phyloP scores from a whole-genome alignment of 2,888 invertebrate species.

The Sussaba pulchella region DNA sequence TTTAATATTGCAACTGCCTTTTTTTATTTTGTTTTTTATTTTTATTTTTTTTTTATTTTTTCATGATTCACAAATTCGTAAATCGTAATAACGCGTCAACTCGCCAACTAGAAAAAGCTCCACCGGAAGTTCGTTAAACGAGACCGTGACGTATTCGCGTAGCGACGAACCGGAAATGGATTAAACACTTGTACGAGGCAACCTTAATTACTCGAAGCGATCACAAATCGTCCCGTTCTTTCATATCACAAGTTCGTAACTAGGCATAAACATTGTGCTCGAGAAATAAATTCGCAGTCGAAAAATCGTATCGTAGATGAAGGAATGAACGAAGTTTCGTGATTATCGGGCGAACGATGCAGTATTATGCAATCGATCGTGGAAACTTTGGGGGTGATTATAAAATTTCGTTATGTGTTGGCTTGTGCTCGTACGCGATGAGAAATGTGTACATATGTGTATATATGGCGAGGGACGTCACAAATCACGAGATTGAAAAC shows the following conservation, averaged over 20 bases:
- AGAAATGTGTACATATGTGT: background rate
- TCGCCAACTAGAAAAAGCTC: background rate
- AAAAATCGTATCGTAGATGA: conserved; percentile 20
- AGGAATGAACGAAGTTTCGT: conserved; percentile 22
- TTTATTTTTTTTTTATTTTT: too few relatives aligned
- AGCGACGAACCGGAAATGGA: conserved; percentile 35
- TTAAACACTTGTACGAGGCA: conserved; percentile 24
- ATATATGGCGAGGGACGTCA: too few relatives aligned
- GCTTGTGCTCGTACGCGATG: conserved; percentile 47
- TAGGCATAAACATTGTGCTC: conserved; percentile 64
- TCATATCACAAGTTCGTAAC: conserved; percentile 63
- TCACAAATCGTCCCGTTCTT: conserved; percentile 48
- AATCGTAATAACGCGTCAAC: conserved; percentile 11
- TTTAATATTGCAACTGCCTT: conserved; percentile 55
- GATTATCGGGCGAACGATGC: background rate
- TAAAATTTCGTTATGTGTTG: conserved; percentile 30
- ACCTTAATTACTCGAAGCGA: conserved; percentile 51
- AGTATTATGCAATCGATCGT: conserved; percentile 19
- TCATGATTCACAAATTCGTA: conserved; percentile 42
- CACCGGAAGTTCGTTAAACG: background rate
- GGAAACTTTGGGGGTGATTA: background rate
- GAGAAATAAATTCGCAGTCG: conserved; percentile 50
- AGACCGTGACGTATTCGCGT: conserved; percentile 8
- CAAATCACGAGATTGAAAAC: too few relatives aligned
- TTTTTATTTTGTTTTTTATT: too few relatives aligned